Conservation (phyloP, 2,113 vertebrate genomes). For the Podarcis cretensis region DNA sequence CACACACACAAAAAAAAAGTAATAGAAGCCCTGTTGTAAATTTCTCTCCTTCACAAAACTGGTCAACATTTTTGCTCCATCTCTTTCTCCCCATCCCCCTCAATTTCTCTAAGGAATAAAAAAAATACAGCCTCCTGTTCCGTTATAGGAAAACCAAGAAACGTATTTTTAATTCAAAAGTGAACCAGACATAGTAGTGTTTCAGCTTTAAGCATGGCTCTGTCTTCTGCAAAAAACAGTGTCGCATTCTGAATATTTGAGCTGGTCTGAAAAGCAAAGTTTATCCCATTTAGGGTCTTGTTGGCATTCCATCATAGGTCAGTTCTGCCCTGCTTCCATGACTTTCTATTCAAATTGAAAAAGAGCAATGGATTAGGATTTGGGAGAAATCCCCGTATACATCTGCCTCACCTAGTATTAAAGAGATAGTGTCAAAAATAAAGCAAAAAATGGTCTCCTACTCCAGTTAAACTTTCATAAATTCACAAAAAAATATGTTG, state of each 20-base stretch:
- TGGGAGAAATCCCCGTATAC: too few species aligned
- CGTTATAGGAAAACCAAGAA: background rate
- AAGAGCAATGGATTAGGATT: too few species aligned
- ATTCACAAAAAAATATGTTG: too few species aligned
- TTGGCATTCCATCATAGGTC: too few species aligned
- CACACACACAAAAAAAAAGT: background rate
- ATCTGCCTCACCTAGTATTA: too few species aligned
- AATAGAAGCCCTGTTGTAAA: background rate
- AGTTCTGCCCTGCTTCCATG: too few species aligned
- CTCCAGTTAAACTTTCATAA: too few species aligned
- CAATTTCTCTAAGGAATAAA: background rate
- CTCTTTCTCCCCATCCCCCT: background rate
- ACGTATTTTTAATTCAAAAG: background rate
- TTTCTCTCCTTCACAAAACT: background rate
- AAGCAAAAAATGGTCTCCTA: too few species aligned
- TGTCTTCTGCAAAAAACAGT: background rate
- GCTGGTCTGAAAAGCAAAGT: too few species aligned
- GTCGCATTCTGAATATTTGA: background rate
- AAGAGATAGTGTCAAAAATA: too few species aligned
- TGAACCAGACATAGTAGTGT: background rate
- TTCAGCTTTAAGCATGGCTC: background rate
- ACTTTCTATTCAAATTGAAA: too few species aligned
- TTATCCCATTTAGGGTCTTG: too few species aligned
- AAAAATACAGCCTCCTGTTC: background rate
- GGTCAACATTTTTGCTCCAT: background rate